Evolutionary conservation across 35 echinoderm and acorn worm genomes (phyloP), one percentile per base, ranked within the genome.

Genomic region (Holothuria glaberrima): DNA sequence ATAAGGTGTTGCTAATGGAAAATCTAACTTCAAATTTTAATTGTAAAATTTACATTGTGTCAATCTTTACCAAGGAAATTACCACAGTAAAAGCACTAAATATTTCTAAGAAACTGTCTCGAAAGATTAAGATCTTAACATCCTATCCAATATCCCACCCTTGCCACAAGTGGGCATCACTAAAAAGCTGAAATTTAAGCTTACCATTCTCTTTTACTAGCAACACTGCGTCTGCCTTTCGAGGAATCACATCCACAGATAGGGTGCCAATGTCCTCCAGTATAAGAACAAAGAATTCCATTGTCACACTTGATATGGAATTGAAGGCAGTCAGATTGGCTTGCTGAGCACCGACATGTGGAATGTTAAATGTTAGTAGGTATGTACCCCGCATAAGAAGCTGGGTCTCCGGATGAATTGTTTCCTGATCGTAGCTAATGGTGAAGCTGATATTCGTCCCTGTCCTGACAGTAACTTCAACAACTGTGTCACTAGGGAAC

Each of bases 191-290:
- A 14, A 30, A 24, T 21, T n/a, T 65, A 10, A 3, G 92, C 95
- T 84, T 94, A 97, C 95, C 92, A 90, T 97, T 58, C 21, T 94
- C 65, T 72, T 73, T 79, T 26, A 81, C 86, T 9, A 97, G 29
- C 46, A 97, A 63, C 5, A 91, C 13, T 19, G 84, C 30, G 58
- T 82, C 75, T 35, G 50, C 18, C 12, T 24, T 14, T 20, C 74
- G 31, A 13, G 33, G 12, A 17, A 65, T 29, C 58, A 82, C 33
- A 18, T 90, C 89, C 5, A 90, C 28, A 28, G 73, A 80, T 12
- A 90, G 9, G 4, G 16, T 38, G 7, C 58, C 74, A 66, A 90
- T 80, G 12, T 80, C 89, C 45, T 41, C 34, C 30, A 82, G 71
- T 25, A 90, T 57, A 26, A 78, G 35, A 5, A 90, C 29, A 26